Base-by-base conservation (phyloP, 2,113 vertebrate genomes). In the Calyptommatus sinebrachiatus region DNA sequence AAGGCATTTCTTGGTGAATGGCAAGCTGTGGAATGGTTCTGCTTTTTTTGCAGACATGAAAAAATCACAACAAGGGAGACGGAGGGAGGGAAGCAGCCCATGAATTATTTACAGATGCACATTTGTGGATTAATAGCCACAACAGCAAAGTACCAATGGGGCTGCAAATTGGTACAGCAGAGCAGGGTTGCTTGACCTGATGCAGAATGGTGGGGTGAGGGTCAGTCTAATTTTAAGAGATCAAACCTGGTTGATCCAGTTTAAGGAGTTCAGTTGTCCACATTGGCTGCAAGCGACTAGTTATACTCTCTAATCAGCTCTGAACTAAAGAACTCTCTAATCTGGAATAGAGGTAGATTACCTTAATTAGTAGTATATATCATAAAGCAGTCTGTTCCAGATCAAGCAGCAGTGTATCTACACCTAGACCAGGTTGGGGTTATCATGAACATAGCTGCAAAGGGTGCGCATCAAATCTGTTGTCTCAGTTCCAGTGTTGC, bases 51-150 rank as follows among this genome's bases (percentile, higher is more conserved):
- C 88, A 75, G 77, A 45, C 45, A 80, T 87, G 83, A 83, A 86
- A 90, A 88, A 89, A 87, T 90, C 90, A 89, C 83, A 83, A 83
- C 72, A 87, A 78, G 66, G 69, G 84, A 9, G 20, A 14, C 28
- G 11, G 35, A 26, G 12, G 68, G 26, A 31, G 45, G 35, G 35
- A 69, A 61, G 66, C 41, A 7, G 71, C 72, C 90, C 81, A 85
- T 91, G 88, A 90, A 91, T 89, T 85, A 91, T 90, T 91, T 88
- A 91, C 85, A 84, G 82, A 79, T 73, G 81, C 79, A 71, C 86
- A 57, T 84, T 81, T 61, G 7, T 72, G 81, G 88, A 88, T 83
- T 81, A 77, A 35, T 76, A 80, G 78, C 78, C 74, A 82, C 81
- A 80, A 78, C 72, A 5, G 78, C 84, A 83, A 88, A 79, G 87